Evolutionary conservation across 2,888 invertebrate species (phyloP).

Genomic region (Eretmocerus hayati): DNA sequence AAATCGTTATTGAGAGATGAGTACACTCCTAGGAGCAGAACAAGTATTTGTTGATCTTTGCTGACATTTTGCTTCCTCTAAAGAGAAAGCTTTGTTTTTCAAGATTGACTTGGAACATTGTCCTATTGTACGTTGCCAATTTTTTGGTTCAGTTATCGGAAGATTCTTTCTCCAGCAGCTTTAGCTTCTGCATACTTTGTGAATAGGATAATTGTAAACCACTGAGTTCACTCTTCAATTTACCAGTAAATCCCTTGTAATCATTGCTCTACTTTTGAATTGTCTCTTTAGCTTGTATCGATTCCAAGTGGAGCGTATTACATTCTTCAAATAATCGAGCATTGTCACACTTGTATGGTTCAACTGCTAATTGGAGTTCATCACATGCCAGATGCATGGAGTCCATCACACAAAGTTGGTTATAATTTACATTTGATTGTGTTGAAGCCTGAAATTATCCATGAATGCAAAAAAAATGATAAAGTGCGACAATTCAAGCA

Average conservation of each 20-base stretch:
- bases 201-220: constrained; percentile 56
- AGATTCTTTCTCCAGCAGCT: constrained; percentile 58
- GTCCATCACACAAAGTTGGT: no score
- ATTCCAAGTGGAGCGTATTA: constrained; percentile 63
- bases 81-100: constrained; percentile 37
- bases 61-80: constrained; percentile 35
- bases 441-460: not conserved
- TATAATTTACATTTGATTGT: not conserved
- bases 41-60: constrained; percentile 27
- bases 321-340: constrained; percentile 68
- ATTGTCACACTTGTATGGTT: constrained; percentile 77
- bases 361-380: constrained; percentile 62
- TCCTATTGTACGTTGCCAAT: constrained; percentile 49
- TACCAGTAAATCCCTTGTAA: constrained; percentile 48
- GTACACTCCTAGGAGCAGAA: not conserved
- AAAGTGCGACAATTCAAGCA: no score
- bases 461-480: not conserved
- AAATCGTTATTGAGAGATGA: no score
- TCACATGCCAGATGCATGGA: constrained; percentile 70
- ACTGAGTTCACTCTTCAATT: constrained; percentile 53
- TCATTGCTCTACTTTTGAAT: constrained; percentile 53
- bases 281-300: constrained; percentile 60
- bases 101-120: constrained; percentile 42
- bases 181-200: constrained; percentile 53
- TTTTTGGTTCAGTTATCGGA: constrained; percentile 51